A percentile compares a stretch with the other conserved stretches of the same genome.
Conservation (phyloP, 2,888 invertebrate genomes). For the Amphipoea lucens region DNA sequence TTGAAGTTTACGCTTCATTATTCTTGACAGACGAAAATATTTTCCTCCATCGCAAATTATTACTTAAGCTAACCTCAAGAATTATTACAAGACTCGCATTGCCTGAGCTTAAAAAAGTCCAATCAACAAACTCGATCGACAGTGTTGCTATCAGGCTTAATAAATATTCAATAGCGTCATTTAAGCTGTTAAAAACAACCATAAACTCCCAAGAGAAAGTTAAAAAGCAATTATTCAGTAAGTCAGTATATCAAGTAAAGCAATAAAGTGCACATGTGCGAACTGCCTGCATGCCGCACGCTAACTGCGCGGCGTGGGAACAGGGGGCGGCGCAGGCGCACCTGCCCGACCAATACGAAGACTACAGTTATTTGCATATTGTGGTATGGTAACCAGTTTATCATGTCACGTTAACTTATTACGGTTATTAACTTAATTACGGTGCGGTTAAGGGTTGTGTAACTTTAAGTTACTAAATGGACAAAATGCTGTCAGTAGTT, state of each 20-base stretch:
- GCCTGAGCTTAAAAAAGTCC: too few relatives aligned
- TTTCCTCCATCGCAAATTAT: neutral
- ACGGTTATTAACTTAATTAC: neutral
- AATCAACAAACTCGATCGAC: neutral
- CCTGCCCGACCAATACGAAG: constrained; percentile 34
- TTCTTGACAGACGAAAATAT: neutral
- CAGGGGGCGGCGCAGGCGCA: constrained; percentile 42
- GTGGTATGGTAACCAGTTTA: constrained; percentile 1
- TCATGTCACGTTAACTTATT: too few relatives aligned
- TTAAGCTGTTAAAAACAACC: neutral
- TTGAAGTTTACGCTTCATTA: neutral
- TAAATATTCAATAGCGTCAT: neutral
- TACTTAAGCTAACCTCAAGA: neutral
- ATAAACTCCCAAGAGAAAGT: constrained; percentile 32
- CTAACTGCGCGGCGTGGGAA: constrained; percentile 59
- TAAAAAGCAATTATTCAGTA: constrained; percentile 15
- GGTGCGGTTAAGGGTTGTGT: neutral
- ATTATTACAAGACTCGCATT: neutral
- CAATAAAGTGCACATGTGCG: constrained; percentile 49
- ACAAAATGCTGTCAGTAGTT: neutral
- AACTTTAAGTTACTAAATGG: neutral
- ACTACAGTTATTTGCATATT: constrained; percentile 47
- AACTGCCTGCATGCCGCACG: constrained; percentile 31
- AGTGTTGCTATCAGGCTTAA: neutral
- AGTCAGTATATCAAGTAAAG: constrained; percentile 10